Base-by-base conservation (phyloP, 2,797 vertebrate genomes). In the Molossus molossus region DNA sequence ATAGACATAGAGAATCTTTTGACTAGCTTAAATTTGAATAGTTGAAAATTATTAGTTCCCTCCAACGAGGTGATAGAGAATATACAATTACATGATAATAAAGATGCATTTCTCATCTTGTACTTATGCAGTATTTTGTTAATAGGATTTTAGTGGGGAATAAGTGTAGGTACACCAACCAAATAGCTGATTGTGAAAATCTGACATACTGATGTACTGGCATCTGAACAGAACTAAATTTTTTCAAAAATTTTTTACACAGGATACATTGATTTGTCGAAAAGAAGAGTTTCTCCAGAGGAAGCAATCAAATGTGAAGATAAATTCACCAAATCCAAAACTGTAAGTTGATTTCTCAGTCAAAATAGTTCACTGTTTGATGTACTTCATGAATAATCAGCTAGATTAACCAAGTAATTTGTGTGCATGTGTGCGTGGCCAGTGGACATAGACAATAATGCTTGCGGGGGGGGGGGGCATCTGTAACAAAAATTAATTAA, bases 291-390 rank as follows among this genome's bases (percentile, higher is more conserved):
- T 97, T 99, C 99, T 73, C 99, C 99, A 96, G 99, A 99, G 97
- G 99, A 99, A 97, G 99, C 99, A 96, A 99, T 99, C 97, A 99
- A 99, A 98, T 99, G 99, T 98, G 99, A 99, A 98, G 99, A 99
- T 97, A 99, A 99, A 98, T 99, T 99, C 98, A 99, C 99, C 97
- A 99, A 99, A 98, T 99, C 99, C 37, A 99, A 99, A 99, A 99
- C 99, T 95, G 99, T 99, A 98, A 99, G 99, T 98, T 94, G 8
- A 45, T 55, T 95, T 81, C 81, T 93, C 82, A 86, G 50, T 77
- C 50, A 84, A 5, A 88, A 57, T 76, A 75, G 20, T 88, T 7
- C 25, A 81, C 29, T 82, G 1, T 81, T 69, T 65, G 6, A 20
- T 92, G 14, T 86, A 25, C 57, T 89, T 87, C 92, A 69, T 90